These are phyloP conservation scores for Clytia hemisphaerica DNA, from an alignment of 30 jellyfish, hydroid and myxozoan genomes.

Conservation along the genomic window DNA sequence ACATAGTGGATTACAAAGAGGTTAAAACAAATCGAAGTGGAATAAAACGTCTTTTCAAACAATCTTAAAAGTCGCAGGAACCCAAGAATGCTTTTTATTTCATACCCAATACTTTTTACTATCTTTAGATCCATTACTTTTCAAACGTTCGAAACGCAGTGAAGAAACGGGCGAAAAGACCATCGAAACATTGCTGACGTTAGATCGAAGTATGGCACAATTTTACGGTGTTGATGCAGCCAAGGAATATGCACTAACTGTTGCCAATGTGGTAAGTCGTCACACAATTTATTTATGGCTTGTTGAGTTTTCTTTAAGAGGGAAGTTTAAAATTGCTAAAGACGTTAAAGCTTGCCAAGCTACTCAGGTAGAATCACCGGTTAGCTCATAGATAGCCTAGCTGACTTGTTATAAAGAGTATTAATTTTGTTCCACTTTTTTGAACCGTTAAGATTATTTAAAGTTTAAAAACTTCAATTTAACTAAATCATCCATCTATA, in stretches of 20 bases:
- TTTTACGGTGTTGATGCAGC: slow-evolving; percentile 89
- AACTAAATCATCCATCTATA: no score
- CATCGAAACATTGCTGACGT: slow-evolving; percentile 69
- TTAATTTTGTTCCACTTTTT: no score
- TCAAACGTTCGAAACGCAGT: slow-evolving; percentile 43
- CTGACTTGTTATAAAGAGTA: no score
- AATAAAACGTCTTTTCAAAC: not conserved
- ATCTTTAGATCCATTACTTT: slow-evolving; percentile 8
- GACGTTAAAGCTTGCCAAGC: no score
- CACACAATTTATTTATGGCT: no score
- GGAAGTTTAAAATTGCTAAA: no score
- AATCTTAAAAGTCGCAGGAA: not conserved
- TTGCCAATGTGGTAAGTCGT: slow-evolving; percentile 68
- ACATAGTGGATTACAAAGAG: not conserved
- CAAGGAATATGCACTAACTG: slow-evolving; percentile 56
- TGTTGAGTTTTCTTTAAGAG: no score
- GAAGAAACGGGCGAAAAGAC: slow-evolving; percentile 61
- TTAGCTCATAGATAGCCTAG: no score
- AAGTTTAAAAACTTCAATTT: no score
- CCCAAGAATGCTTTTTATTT: not conserved
- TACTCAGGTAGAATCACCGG: no score
- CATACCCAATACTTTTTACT: not conserved
- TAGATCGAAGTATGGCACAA: slow-evolving; percentile 78
- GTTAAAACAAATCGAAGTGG: no score
- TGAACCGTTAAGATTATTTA: no score